These are phyloP conservation scores for Silurus aristotelis DNA, from an alignment of 2,797 vertebrate genomes.

Conservation along the genomic window DNA sequence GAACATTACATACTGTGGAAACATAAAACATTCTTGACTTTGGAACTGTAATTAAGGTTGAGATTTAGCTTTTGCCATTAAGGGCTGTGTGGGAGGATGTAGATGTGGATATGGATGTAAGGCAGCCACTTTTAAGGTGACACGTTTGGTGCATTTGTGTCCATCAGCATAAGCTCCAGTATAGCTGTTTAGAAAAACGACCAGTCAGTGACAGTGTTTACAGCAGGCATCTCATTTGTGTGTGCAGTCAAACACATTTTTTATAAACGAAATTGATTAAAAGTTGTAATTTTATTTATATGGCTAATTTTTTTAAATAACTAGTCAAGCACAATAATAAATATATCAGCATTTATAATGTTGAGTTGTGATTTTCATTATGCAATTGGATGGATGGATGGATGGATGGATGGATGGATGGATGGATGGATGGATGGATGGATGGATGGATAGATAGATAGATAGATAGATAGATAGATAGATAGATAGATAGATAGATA, in stretches of 20 bases:
- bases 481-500: neutral
- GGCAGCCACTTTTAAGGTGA: constrained; percentile 21
- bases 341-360: neutral
- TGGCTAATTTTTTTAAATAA: neutral
- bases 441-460: no score
- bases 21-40: constrained; percentile 20
- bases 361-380: neutral
- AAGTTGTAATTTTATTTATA: no score
- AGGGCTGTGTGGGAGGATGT: constrained; percentile 18
- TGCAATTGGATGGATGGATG: neutral
- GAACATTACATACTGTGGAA: neutral
- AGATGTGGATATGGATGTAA: constrained; percentile 2
- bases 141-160: constrained; percentile 16
- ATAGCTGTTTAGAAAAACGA: neutral
- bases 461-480: neutral
- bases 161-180: constrained; percentile 1
- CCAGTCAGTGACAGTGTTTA: neutral
- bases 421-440: neutral
- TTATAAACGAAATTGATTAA: no score
- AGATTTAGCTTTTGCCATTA: constrained; percentile 32
- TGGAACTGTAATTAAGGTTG: constrained; percentile 36
- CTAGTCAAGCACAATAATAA: neutral
- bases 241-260: neutral
- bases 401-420: neutral
- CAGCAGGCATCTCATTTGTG: neutral